Evolutionary conservation across 2,113 vertebrate genomes (phyloP), one percentile per base, ranked within the genome.

Genomic region (Morone saxatilis): DNA sequence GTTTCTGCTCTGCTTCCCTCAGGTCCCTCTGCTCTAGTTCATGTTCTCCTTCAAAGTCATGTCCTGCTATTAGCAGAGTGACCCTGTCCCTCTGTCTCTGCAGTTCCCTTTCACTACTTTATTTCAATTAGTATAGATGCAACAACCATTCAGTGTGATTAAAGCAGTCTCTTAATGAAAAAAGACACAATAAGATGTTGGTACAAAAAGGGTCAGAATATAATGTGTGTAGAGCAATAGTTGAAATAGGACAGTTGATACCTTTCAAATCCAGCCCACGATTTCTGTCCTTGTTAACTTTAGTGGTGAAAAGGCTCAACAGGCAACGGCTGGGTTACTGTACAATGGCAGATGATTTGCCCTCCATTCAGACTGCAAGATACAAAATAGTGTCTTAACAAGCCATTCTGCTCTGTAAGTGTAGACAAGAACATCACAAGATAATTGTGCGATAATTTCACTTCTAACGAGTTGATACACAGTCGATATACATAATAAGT

Each of bases 11-110:
- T 62, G 76, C 41, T 77, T 79, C 78, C 69, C 43, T 74, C 63
- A 82, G 83, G 74, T 84, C 89, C 83, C 80, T 74, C 31, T 78
- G 74, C 81, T 88, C 75, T 48, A 54, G 73, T 80, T 80, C 71
- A 83, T 73, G 69, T 75, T 89, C 81, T 72, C 47, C 71, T 63
- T 82, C 72, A 80, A 59, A 89, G 67, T 74, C 67, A 47, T 48
- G 81, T 54, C 79, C 70, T 83, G 43, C 36, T 80, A 31, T 75
- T 19, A 47, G 57, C 73, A 68, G 38, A 65, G 47, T 65, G 50
- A 87, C 80, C 53, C 45, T 48, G 57, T 78, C 76, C 69, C 69
- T 76, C 17, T 71, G 50, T 40, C 61, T 69, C 17, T 17, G 11
- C 59, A 45, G 7, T 43, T 81, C 63, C 47, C 54, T 61, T 75